These are phyloP conservation scores for Plotosus lineatus DNA, from an alignment of 2,113 vertebrate species.

Conservation along the genomic window DNA sequence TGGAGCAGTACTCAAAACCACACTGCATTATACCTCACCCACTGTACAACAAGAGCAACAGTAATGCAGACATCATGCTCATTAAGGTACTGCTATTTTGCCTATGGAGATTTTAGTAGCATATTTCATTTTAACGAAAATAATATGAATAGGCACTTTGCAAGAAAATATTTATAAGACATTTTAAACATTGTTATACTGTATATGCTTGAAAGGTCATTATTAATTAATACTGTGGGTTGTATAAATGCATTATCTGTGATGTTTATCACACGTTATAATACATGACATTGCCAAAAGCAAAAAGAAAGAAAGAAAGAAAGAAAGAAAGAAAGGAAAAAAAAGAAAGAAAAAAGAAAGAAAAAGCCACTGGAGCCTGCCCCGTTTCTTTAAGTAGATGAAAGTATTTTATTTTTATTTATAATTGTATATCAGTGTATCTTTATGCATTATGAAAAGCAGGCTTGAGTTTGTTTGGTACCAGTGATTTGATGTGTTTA, in stretches of 20 bases:
- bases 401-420: neutral
- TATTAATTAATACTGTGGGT: neutral
- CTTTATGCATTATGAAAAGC: neutral
- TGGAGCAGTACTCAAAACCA: constrained; percentile 73
- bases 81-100: constrained; percentile 70
- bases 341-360: neutral
- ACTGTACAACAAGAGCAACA: constrained; percentile 69
- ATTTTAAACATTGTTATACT: neutral
- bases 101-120: neutral
- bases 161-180: neutral
- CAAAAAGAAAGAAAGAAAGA: too few relatives aligned
- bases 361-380: neutral
- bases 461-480: neutral
- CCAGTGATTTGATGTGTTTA: neutral
- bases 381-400: neutral
- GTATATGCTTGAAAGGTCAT: neutral
- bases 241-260: neutral
- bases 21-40: constrained; percentile 70
- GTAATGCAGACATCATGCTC: constrained; percentile 79
- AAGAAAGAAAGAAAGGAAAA: too few relatives aligned
- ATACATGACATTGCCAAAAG: neutral
- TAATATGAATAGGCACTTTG: neutral
- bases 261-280: neutral
- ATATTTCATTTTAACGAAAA: neutral
- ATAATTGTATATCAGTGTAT: neutral